Evolutionary conservation across 2,113 vertebrate genomes (phyloP), one percentile per base, ranked within the genome.

Genomic region (Diglossa brunneiventris): DNA sequence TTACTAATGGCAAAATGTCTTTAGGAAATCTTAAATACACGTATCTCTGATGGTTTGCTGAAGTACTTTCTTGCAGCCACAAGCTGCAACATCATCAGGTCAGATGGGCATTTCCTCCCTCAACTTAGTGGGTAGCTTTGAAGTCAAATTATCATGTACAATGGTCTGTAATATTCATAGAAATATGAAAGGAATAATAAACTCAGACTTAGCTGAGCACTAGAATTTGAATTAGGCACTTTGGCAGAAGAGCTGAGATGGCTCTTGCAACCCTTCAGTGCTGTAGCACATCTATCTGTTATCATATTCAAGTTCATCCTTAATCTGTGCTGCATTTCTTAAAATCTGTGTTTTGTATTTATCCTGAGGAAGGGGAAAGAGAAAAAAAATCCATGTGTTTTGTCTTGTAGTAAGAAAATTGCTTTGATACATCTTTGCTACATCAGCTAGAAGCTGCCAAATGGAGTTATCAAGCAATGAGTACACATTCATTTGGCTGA

Each of bases 151-250:
- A 47, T 72, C 16, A 37, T 59, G 35, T 69, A 85, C 20, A 89
- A 62, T 33, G 22, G 31, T 47, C 46, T 83, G 44, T 39, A 68
- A 69, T 50, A 33, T 49, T 93, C 30, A 68, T 61, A 79, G 50
- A 80, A 89, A 89, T 72, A 80, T 87, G 80, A 87, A 87, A 41
- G 41, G 73, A 92, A 82, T 70, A 72, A 92, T 42, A 72, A 46
- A 84, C 22, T 91, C 35, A 6, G 6, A 35, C 24, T 70, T 69
- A 35, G 26, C 31, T 11, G 3, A 89, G 42, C 46, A 61, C 68
- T 86, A n/a, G 74, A 87, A 90, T 90, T 95, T 81, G 52, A 89
- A 83, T 83, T 83, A 68, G 66, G 15, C 44, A 52, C 53, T 87
- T 79, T 56, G 42, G 33, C 3, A 7, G 47, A 69, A 67, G 64